Percentiles rank a stretch among this genome's conserved stretches.
Conservation (phyloP, 1,140 invertebrate genomes). For the Diuraphis noxia region DNA sequence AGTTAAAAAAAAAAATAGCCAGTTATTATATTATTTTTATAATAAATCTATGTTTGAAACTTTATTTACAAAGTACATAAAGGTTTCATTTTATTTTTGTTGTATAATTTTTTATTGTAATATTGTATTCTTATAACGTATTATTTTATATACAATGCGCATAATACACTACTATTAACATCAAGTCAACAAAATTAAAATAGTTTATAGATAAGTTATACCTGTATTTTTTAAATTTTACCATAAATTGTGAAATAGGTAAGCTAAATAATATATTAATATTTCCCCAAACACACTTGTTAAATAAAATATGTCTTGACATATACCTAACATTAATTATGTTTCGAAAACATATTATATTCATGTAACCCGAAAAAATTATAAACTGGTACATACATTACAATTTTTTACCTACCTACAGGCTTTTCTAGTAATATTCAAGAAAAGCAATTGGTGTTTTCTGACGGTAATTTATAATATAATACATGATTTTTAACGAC, state of each 20-base stretch:
- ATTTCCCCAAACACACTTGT: background rate
- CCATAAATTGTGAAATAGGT: background rate
- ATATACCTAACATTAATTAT: background rate
- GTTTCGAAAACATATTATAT: background rate
- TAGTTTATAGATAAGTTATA: background rate
- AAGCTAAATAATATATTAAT: background rate
- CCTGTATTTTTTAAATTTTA: background rate
- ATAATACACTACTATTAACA: background rate
- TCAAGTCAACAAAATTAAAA: background rate
- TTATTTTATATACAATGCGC: background rate
- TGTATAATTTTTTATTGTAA: background rate
- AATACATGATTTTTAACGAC: background rate
- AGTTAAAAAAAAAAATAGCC: no score
- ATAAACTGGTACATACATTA: background rate
- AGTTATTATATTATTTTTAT: background rate
- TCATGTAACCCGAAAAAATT: background rate
- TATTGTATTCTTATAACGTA: background rate
- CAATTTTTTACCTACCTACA: background rate
- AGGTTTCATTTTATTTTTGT: background rate
- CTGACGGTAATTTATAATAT: background rate
- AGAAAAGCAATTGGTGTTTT: background rate
- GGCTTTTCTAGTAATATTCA: background rate
- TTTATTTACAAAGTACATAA: background rate
- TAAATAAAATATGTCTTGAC: background rate
- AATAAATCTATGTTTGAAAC: background rate